phyloP scores from a whole-genome alignment of 1,140 invertebrate genomes.

The Drosophila nikananu region DNA sequence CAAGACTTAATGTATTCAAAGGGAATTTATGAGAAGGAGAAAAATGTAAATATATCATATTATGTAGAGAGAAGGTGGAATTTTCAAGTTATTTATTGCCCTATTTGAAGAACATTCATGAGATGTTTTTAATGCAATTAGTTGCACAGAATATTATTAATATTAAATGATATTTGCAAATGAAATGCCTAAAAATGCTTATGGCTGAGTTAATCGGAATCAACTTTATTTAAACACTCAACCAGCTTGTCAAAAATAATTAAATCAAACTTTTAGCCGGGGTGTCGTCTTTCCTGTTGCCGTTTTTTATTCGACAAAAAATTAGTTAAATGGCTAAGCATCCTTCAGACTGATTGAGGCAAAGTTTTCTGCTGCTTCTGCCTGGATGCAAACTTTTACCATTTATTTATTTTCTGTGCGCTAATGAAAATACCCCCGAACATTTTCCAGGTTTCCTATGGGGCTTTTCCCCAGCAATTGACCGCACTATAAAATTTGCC shows the following conservation, averaged over 20 bases:
- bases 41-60: neutral
- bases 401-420: conserved; percentile 12
- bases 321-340: conserved; percentile 14
- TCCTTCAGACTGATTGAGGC: conserved; percentile 1
- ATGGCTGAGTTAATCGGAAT: neutral
- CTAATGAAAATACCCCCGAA: conserved; percentile 15
- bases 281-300: neutral
- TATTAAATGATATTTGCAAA: too few species aligned
- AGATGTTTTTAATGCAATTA: too few species aligned
- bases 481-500: conserved; percentile 71
- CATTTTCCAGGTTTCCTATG: conserved; percentile 4
- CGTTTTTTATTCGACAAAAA: neutral
- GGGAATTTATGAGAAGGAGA: neutral
- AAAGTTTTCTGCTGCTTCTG: neutral
- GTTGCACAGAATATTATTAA: too few species aligned
- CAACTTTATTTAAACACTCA: neutral
- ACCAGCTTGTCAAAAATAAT: neutral
- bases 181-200: neutral
- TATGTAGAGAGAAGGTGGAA: neutral
- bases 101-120: neutral
- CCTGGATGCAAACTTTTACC: neutral
- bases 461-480: conserved; percentile 33
- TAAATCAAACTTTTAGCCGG: neutral
- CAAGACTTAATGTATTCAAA: neutral
- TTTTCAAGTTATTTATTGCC: neutral